Evolutionary conservation across 1,140 invertebrate species (phyloP).

Genomic region (Drosophila suzukii): DNA sequence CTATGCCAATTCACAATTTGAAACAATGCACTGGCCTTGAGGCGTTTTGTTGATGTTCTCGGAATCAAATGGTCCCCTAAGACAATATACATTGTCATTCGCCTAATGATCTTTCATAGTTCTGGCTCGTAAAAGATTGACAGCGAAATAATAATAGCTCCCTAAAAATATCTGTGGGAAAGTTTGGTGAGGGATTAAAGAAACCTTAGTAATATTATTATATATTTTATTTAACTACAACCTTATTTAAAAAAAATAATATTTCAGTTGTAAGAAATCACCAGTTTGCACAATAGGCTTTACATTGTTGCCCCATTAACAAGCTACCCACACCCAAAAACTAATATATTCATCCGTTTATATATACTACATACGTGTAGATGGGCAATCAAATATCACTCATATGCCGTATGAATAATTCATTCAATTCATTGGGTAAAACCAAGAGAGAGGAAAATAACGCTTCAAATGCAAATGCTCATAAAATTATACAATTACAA

Average conservation of each 20-base stretch:
- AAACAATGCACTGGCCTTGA: conserved; percentile 48
- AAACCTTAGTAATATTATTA: background rate
- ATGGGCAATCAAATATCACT: conserved; percentile 75
- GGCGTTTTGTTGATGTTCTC: conserved; percentile 39
- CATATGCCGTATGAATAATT: conserved; percentile 78
- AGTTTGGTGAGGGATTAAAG: background rate
- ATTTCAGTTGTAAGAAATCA: no score
- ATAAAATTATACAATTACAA: conserved; percentile 82
- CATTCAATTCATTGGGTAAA: conserved; percentile 47
- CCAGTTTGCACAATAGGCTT: background rate
- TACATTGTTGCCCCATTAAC: background rate
- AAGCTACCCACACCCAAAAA: conserved; percentile 16
- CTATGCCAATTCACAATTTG: conserved; percentile 45
- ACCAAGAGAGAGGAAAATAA: conserved; percentile 6
- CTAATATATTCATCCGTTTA: conserved; percentile 3
- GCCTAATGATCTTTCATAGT: conserved; percentile 18
- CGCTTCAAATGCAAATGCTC: conserved; percentile 63
- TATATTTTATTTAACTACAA: background rate
- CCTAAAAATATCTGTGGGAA: background rate
- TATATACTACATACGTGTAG: conserved; percentile 1
- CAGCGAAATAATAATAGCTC: background rate
- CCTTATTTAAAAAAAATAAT: background rate
- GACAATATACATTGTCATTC: conserved; percentile 9
- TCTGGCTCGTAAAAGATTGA: background rate
- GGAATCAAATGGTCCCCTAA: conserved; percentile 30